A percentile compares a stretch with the other conserved stretches of the same genome.
Conservation (phyloP, 2,113 vertebrate species). For the Sinocyclocheilus grahami region DNA sequence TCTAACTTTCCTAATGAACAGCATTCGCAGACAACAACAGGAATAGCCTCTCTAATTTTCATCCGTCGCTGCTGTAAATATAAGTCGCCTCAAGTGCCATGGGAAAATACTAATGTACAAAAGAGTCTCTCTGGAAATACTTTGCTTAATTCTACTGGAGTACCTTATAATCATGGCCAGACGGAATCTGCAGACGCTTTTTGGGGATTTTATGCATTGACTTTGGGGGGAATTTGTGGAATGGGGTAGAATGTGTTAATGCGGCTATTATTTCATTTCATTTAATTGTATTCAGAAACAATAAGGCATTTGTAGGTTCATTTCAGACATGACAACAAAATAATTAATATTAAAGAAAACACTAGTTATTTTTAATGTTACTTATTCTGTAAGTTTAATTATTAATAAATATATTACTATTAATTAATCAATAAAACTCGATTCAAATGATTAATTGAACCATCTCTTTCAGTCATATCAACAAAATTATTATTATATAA, state of each 20-base stretch:
- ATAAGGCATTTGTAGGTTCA: no score
- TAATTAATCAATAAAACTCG: no score
- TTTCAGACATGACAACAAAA: background rate
- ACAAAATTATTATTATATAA: background rate
- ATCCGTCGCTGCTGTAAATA: constrained; percentile 14
- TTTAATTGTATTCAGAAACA: no score
- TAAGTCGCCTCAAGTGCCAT: constrained; percentile 26
- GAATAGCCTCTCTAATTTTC: constrained; percentile 25
- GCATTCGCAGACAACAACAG: constrained; percentile 5
- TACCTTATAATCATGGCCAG: constrained; percentile 41
- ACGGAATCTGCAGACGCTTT: background rate
- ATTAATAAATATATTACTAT: no score
- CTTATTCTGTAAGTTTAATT: no score
- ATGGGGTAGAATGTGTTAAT: no score
- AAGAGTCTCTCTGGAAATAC: constrained; percentile 52
- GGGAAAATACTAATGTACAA: constrained; percentile 25
- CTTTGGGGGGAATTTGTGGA: background rate
- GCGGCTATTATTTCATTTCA: no score
- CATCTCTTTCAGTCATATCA: no score
- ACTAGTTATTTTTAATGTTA: background rate
- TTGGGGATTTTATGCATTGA: background rate
- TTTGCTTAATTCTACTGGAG: constrained; percentile 48
- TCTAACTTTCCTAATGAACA: constrained; percentile 32
- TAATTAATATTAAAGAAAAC: background rate
- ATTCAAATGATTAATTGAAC: no score